Evolutionary conservation across 2,113 vertebrate species (phyloP).

Genomic region (Orthonyx spaldingii): DNA sequence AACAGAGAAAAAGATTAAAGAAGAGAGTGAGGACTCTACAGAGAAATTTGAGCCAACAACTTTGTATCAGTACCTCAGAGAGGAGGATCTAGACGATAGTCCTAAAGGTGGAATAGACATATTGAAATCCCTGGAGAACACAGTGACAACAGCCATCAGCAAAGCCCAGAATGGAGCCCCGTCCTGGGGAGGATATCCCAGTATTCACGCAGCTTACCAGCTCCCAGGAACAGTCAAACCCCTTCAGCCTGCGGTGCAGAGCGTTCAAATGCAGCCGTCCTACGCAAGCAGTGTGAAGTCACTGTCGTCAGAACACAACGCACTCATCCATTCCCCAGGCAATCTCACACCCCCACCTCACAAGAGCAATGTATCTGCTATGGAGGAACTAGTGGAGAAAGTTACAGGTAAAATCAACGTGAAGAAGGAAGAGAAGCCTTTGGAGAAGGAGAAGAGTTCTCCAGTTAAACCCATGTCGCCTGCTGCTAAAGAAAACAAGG

Average conservation of each 20-base stretch:
- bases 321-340: slow-evolving; percentile 84
- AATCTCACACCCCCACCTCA: slow-evolving; percentile 88
- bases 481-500: slow-evolving; percentile 82
- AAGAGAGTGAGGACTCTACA: slow-evolving; percentile 84
- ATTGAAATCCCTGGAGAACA: slow-evolving; percentile 95
- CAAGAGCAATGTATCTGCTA: slow-evolving; percentile 93
- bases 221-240: slow-evolving; percentile 87
- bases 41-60: slow-evolving; percentile 82
- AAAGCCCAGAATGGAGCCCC: slow-evolving; percentile 97
- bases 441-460: slow-evolving; percentile 76
- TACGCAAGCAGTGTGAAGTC: slow-evolving; percentile 81
- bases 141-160: slow-evolving; percentile 95
- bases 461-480: slow-evolving; percentile 78
- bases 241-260: slow-evolving; percentile 80
- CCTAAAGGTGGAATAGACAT: slow-evolving; percentile 95
- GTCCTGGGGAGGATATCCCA: slow-evolving; percentile 97
- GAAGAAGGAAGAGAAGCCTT: slow-evolving; percentile 84
- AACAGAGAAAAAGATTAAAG: slow-evolving; percentile 87
- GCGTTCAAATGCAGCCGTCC: slow-evolving; percentile 86
- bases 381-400: slow-evolving; percentile 98
- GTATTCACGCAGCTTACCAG: slow-evolving; percentile 98
- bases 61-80: slow-evolving; percentile 91
- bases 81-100: slow-evolving; percentile 93
- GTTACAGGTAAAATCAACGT: slow-evolving; percentile 87
- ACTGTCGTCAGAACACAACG: slow-evolving; percentile 77